Evolutionary conservation across 2,888 invertebrate genomes (phyloP).

Genomic region (Serrognathus titanus): DNA sequence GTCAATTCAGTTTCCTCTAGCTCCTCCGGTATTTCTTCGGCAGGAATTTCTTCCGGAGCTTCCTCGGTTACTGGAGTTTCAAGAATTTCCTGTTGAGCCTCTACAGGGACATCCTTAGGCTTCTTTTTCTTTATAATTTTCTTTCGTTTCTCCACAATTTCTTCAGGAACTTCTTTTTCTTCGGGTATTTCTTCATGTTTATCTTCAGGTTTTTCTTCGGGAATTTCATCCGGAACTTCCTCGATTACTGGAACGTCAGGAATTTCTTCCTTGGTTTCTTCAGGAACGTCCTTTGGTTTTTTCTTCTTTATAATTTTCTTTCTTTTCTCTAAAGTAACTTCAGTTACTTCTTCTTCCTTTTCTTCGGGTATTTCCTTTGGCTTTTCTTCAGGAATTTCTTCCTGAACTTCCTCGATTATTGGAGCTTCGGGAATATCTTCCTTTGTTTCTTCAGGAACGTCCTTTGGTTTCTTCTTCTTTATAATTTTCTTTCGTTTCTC

Average conservation of each 20-base stretch:
- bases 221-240: slow-evolving; percentile 9
- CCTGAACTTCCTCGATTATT: no score
- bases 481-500: slow-evolving; percentile 7
- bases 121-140: slow-evolving; percentile 8
- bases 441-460: slow-evolving; percentile 17
- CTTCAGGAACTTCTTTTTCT: slow-evolving; percentile 17
- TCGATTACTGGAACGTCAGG: no score
- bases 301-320: slow-evolving; percentile 9
- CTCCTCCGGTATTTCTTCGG: slow-evolving; percentile 8
- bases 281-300: background rate
- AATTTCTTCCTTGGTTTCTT: slow-evolving; percentile 7
- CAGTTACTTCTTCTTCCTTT: slow-evolving; percentile 1
- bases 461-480: slow-evolving; percentile 11
- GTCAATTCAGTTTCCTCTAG: no score
- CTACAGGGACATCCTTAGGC: no score
- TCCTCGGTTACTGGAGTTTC: slow-evolving; percentile 6
- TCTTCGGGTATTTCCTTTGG: background rate
- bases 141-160: slow-evolving; percentile 14
- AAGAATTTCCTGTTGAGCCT: no score
- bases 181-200: background rate
- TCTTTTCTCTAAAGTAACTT: slow-evolving; percentile 2
- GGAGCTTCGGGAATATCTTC: slow-evolving; percentile 10
- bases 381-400: no score
- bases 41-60: slow-evolving; percentile 18
- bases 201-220: slow-evolving; percentile 12